phyloP scores from a whole-genome alignment of 2,797 vertebrate genomes.

The Staurois parvus region DNA sequence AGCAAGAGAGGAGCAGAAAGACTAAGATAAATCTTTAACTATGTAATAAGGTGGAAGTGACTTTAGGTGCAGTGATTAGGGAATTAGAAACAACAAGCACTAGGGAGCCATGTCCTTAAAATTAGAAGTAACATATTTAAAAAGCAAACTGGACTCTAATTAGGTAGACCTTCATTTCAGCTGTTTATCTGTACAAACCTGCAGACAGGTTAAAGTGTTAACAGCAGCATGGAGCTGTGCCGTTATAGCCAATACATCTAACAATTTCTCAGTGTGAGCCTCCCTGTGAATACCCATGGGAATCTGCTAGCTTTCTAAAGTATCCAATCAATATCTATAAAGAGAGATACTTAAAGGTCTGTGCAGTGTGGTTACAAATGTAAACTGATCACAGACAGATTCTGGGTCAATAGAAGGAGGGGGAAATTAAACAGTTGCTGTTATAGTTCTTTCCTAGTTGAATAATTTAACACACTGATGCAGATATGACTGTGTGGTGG shows the following conservation, averaged over 20 bases:
- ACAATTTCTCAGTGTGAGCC: background rate
- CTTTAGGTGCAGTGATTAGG: background rate
- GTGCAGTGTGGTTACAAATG: constrained; percentile 58
- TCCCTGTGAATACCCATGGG: constrained; percentile 39
- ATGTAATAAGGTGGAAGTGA: too few species aligned
- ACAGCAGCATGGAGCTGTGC: background rate
- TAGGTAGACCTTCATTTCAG: background rate
- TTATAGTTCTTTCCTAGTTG: constrained; percentile 48
- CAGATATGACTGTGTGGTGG: constrained; percentile 14
- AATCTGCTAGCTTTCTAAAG: constrained; percentile 48
- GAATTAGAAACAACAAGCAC: too few species aligned
- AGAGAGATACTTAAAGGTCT: constrained; percentile 56
- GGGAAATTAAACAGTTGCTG: constrained; percentile 56
- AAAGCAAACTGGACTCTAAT: background rate
- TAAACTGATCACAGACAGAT: constrained; percentile 50
- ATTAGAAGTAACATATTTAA: background rate
- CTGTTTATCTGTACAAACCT: background rate
- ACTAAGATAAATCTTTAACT: too few species aligned
- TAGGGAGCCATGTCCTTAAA: background rate
- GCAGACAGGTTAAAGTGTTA: background rate
- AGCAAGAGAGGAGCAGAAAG: too few species aligned
- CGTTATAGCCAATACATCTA: constrained; percentile 1
- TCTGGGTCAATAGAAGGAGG: constrained; percentile 46
- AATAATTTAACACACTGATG: constrained; percentile 69
- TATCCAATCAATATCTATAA: constrained; percentile 61